Base-by-base conservation (phyloP, 1,140 invertebrate genomes). In the Proales similis region DNA sequence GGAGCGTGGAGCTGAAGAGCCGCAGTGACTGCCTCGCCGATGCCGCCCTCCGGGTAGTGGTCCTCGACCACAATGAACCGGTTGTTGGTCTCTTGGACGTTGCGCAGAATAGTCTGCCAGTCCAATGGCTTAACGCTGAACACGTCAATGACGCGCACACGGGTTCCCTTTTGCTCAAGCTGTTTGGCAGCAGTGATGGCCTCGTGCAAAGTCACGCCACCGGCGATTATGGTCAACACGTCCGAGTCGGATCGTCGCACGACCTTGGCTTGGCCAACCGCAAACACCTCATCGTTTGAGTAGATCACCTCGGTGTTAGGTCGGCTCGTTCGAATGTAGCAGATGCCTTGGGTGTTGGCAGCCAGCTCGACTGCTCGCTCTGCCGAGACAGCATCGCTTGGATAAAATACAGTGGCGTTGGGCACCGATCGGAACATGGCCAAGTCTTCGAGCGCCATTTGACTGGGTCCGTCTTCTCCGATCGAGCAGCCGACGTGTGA, bases 361-460 rank as follows among this genome's bases (percentile, higher is more conserved):
- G 93, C 91, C 48, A 98, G 71, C 79, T 98, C 93, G 26, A 90
- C 84, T 1, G 93, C 88, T 46, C 90, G 80, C 77, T 98, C 94
- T 22, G 84, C 82, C 33, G 88, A 86, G 6, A 98, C 92, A 2
- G 91, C 95, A 78, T 99, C 94, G 64, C 82, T 82, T 12, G 95
- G 95, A 74, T 99, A 99, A 77, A 98, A 96, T 0, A 98, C 85
- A 2, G 91, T 95, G 62, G 85, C 83, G 39, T 85, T 85, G 32
- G 93, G 91, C 66, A 99, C 83, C 9, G 85, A 74, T 48, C 94
- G 82, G 82, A 99, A 99, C 81, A 98, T 83, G 0, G 90, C 88
- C 33, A 99, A 76, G 76, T 99, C 95, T 79, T 99, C 95, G 0
- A 99, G 78, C 39, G 88, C 95, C 95, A 99, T 99, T 79, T 99